Conservation (phyloP, 2,113 vertebrate genomes). For the Sinocyclocheilus rhinocerous region DNA sequence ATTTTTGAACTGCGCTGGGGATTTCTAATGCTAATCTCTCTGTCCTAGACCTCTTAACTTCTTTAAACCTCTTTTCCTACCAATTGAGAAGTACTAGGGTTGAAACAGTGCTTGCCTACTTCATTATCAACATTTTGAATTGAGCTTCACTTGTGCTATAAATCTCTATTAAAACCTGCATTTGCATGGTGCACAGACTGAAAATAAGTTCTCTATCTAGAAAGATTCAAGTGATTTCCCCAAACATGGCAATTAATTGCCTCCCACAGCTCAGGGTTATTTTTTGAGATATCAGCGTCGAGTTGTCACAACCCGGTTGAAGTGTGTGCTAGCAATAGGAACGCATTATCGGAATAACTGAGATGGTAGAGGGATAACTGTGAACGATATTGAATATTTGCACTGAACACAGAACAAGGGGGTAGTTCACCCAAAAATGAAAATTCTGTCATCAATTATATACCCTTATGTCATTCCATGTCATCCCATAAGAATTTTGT, state of each 20-base stretch:
- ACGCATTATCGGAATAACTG: neutral
- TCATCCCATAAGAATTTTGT: neutral
- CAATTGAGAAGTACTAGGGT: slow-evolving; percentile 79
- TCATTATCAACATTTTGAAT: slow-evolving; percentile 85
- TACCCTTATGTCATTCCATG: neutral
- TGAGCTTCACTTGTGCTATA: slow-evolving; percentile 78
- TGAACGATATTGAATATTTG: neutral
- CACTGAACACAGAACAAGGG: neutral
- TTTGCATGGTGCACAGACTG: slow-evolving; percentile 75
- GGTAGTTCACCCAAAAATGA: neutral
- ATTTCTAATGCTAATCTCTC: slow-evolving; percentile 83
- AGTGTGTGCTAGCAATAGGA: slow-evolving; percentile 57
- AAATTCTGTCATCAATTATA: neutral
- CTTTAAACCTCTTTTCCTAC: slow-evolving; percentile 71
- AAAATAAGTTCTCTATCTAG: slow-evolving; percentile 77
- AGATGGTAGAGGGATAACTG: neutral
- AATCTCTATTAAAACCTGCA: slow-evolving; percentile 85
- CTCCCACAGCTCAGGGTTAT: slow-evolving; percentile 74
- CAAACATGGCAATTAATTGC: slow-evolving; percentile 78
- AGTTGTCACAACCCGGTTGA: slow-evolving; percentile 67
- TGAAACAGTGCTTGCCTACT: slow-evolving; percentile 83
- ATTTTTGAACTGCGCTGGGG: slow-evolving; percentile 78
- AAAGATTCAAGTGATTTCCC: slow-evolving; percentile 74
- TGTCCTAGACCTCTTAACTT: slow-evolving; percentile 84
- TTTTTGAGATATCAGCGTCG: slow-evolving; percentile 68